A percentile compares a stretch with the other conserved stretches of the same genome.
Evolutionary conservation across 2,888 invertebrate genomes (phyloP).

Genomic region (Pantelozetes paolii): DNA sequence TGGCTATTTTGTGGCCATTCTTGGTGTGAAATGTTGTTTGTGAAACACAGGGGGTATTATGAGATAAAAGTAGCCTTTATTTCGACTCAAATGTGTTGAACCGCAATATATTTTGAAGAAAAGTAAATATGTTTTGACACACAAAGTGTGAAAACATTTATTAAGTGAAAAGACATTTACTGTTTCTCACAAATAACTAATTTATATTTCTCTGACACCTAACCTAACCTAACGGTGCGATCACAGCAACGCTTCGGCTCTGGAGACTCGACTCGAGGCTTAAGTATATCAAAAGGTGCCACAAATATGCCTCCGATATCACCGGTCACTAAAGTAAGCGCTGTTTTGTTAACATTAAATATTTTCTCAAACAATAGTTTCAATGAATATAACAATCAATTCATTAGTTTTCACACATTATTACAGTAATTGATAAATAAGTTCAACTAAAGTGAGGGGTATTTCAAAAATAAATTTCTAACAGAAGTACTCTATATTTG

Average conservation of each 20-base stretch:
- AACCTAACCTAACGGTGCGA: not conserved
- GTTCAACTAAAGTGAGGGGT: too few relatives aligned
- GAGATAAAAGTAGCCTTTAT: too few relatives aligned
- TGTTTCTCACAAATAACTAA: not conserved
- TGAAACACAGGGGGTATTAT: too few relatives aligned
- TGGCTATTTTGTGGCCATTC: not conserved
- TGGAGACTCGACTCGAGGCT: not conserved
- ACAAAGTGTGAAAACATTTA: not conserved
- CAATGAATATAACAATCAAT: too few relatives aligned
- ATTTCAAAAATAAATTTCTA: too few relatives aligned
- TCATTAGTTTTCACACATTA: too few relatives aligned
- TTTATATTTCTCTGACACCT: not conserved
- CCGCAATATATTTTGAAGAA: too few relatives aligned
- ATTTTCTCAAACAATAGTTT: too few relatives aligned
- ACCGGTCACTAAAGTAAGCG: conserved; percentile 24
- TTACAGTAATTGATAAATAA: too few relatives aligned
- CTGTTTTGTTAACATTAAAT: not conserved
- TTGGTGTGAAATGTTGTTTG: not conserved
- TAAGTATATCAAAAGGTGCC: not conserved
- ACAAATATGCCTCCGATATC: conserved; percentile 12
- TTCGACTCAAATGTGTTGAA: too few relatives aligned
- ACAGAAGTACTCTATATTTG: not conserved
- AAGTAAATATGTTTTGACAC: too few relatives aligned
- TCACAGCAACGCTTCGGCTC: not conserved
- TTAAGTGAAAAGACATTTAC: too few relatives aligned